phyloP scores from a whole-genome alignment of 2,888 invertebrate genomes.

The Latrodectus elegans region DNA sequence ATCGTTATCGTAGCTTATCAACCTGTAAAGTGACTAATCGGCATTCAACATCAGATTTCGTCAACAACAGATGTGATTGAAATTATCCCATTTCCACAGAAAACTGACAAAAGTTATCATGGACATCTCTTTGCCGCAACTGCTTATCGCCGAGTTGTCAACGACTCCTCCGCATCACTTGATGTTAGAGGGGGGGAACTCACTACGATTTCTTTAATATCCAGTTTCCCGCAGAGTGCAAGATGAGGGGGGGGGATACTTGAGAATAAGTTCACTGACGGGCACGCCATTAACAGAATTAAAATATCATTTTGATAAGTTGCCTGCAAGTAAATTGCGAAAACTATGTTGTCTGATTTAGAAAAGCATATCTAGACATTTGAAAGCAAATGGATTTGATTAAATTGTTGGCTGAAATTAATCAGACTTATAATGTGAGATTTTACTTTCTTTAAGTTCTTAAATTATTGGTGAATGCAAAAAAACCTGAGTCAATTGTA shows the following conservation, averaged over 20 bases:
- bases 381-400: too few relatives aligned
- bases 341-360: neutral
- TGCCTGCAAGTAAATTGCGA: neutral
- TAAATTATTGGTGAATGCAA: too few relatives aligned
- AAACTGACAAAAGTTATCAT: conserved; percentile 41
- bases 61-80: neutral
- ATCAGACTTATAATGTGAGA: too few relatives aligned
- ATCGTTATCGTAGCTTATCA: too few relatives aligned
- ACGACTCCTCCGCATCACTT: conserved; percentile 53
- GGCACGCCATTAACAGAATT: conserved; percentile 11
- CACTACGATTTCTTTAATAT: neutral
- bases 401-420: too few relatives aligned
- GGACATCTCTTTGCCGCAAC: conserved; percentile 23
- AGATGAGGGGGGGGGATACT: neutral
- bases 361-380: too few relatives aligned
- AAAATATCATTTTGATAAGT: conserved; percentile 18
- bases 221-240: neutral
- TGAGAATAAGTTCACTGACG: conserved; percentile 7
- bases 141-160: conserved; percentile 38
- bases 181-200: neutral
- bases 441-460: too few relatives aligned
- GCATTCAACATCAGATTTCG: neutral
- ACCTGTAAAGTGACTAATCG: too few relatives aligned
- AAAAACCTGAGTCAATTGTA: too few relatives aligned
- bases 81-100: conserved; percentile 21